Evolutionary conservation across 2,797 vertebrate genomes (phyloP).

Genomic region (Thripadectes ignobilis): DNA sequence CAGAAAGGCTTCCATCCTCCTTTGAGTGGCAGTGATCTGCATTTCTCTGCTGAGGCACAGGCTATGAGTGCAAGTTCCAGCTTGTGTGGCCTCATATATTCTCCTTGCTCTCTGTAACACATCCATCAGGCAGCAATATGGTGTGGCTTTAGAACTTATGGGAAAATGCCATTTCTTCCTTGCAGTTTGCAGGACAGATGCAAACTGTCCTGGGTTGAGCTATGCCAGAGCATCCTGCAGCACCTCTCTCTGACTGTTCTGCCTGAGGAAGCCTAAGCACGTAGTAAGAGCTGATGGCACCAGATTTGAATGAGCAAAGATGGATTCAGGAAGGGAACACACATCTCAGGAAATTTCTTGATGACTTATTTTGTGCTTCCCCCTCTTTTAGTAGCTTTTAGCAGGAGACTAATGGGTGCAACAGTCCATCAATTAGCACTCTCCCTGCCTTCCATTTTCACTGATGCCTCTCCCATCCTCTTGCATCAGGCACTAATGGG

Average conservation of each 20-base stretch:
- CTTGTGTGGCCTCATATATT: neutral
- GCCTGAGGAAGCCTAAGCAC: rapidly evolving
- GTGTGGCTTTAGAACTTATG: neutral
- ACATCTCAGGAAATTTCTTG: neutral
- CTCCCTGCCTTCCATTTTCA: neutral
- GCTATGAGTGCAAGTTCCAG: neutral
- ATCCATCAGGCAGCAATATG: neutral
- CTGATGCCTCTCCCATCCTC: neutral
- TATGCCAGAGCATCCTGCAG: neutral
- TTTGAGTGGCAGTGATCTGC: neutral
- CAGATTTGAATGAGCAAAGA: neutral
- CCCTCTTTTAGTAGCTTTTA: neutral
- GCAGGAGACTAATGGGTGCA: neutral
- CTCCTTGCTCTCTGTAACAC: neutral
- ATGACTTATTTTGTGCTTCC: neutral
- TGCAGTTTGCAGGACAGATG: neutral
- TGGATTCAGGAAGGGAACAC: neutral
- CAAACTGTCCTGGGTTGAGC: neutral
- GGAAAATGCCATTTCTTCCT: neutral
- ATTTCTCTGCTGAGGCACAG: neutral
- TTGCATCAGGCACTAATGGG: neutral
- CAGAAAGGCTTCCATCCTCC: neutral
- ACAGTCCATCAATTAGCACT: neutral
- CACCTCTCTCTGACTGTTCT: neutral
- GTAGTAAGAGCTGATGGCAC: neutral